Conservation (phyloP, 2,888 invertebrate genomes). For the Oxytorus armatus region DNA sequence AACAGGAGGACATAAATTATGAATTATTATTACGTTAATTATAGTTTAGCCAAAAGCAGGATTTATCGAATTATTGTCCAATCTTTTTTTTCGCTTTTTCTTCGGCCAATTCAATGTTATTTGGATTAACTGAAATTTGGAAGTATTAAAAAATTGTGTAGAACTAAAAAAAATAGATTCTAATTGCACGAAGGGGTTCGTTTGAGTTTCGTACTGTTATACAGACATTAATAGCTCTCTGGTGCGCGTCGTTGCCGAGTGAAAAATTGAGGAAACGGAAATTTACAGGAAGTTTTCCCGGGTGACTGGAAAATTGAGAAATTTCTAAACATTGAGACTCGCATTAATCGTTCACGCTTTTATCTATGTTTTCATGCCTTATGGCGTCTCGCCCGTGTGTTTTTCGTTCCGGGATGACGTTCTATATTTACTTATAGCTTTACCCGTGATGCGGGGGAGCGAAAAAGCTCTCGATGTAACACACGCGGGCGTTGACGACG, state of each 20-base stretch:
- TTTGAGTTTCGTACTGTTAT: too few species aligned
- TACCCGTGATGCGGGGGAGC: constrained; percentile 36
- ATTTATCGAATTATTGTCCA: too few species aligned
- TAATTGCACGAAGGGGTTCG: too few species aligned
- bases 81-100: too few species aligned
- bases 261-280: constrained; percentile 4
- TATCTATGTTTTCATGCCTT: constrained; percentile 41
- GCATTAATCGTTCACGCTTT: constrained; percentile 27
- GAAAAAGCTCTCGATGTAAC: constrained; percentile 23
- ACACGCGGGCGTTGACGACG: constrained; percentile 58
- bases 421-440: constrained; percentile 73
- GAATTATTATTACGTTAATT: too few species aligned
- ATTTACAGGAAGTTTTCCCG: constrained; percentile 1
- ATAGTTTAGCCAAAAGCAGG: too few species aligned
- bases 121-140: too few species aligned
- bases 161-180: too few species aligned
- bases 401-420: constrained; percentile 67
- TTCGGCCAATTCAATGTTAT: too few species aligned
- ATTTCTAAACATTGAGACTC: constrained; percentile 21
- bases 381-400: constrained; percentile 34
- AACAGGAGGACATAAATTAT: neutral
- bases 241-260: neutral
- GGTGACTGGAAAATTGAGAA: constrained; percentile 45
- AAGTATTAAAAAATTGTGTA: too few species aligned
- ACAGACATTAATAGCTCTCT: neutral